Base-by-base conservation (phyloP, 1,140 invertebrate genomes). In the Bathynomus jamesi region DNA sequence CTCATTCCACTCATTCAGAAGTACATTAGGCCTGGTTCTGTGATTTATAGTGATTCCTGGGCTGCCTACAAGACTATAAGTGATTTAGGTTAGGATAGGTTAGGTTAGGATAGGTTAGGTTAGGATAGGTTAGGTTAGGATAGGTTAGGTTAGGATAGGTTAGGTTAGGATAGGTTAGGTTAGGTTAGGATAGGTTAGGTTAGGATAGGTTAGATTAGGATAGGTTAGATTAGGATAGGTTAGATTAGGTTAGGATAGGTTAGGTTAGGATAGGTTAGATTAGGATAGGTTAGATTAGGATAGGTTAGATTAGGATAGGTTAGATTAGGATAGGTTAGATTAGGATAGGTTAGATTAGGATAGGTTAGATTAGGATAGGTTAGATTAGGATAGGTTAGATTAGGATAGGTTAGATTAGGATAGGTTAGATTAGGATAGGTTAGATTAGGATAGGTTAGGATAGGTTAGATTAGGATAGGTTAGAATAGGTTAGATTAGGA, bases 31-130 rank as follows among this genome's bases (percentile, higher is more conserved):
- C n/a, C n/a, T n/a, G n/a, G n/a, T n/a, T n/a, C n/a, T n/a, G n/a
- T n/a, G n/a, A n/a, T n/a, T n/a, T n/a, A n/a, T n/a, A n/a, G n/a
- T n/a, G n/a, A n/a, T n/a, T n/a, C n/a, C n/a, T n/a, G n/a, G n/a
- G n/a, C n/a, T n/a, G n/a, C n/a, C n/a, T n/a, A n/a, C n/a, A n/a
- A n/a, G n/a, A n/a, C n/a, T n/a, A n/a, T n/a, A n/a, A n/a, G n/a
- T n/a, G n/a, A n/a, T n/a, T n/a, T n/a, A n/a, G n/a, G n/a, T n/a
- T n/a, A n/a, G n/a, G 28, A n/a, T 29, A 69, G 67, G 25, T 70
- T 69, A 69, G 67, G 69, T 69, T 72, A 69, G 67, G 69, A 17
- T 29, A 69, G 69, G 61, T 70, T 69, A 69, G 61, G 69, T 69
- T 69, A 69, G 69, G 61, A n/a, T 29, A 69, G 28, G 24, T 70